Conservation (phyloP, 2,113 vertebrate species). For the Microcebus murinus region DNA sequence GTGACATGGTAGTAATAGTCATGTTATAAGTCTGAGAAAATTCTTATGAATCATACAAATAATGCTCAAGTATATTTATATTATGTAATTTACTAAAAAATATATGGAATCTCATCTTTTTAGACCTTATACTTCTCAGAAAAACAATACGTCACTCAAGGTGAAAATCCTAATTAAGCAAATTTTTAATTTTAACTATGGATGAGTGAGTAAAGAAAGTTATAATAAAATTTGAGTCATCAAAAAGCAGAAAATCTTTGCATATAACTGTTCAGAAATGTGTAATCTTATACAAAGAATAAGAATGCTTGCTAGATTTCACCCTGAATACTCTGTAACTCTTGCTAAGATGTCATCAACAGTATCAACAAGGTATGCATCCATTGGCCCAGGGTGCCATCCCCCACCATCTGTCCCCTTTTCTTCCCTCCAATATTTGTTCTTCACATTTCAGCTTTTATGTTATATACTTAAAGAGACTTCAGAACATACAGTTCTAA, state of each 20-base stretch:
- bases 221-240: slow-evolving; percentile 35
- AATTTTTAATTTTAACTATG: not conserved
- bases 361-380: not conserved
- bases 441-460: not conserved
- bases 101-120: not conserved
- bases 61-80: not conserved
- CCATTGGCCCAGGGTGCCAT: not conserved
- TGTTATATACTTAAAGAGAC: not conserved
- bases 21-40: slow-evolving; percentile 4
- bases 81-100: not conserved
- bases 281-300: not conserved
- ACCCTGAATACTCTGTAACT: not conserved
- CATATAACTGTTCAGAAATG: not conserved
- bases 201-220: not conserved
- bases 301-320: not conserved
- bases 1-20: slow-evolving; percentile 42
- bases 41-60: slow-evolving; percentile 34
- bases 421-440: not conserved
- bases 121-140: not conserved
- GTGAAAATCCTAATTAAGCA: not conserved
- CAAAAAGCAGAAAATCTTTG: not conserved
- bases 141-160: not conserved
- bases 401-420: rapidly evolving
- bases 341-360: not conserved
- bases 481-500: not conserved